Evolutionary conservation across 2,113 vertebrate genomes (phyloP), one percentile per base, ranked within the genome.

Genomic region (Neogale vison): DNA sequence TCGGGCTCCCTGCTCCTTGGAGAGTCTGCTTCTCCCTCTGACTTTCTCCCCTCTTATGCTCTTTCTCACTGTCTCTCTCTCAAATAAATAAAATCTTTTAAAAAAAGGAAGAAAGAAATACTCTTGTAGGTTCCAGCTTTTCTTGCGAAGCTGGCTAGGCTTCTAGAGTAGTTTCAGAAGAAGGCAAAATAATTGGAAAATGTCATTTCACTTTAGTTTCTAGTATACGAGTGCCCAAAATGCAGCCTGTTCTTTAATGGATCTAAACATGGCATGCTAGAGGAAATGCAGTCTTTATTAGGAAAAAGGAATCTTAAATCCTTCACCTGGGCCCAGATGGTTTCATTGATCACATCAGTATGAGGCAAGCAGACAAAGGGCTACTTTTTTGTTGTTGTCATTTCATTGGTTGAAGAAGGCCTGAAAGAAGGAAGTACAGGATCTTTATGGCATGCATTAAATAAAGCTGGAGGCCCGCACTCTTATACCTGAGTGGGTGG

Each of bases 401-500:
- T 87, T 94, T 95, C 95, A 76, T 87, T 93, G 94, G 96, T 87
- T 90, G 97, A 93, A 90, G 95, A 89, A 93, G 88, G 61, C 83
- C 59, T 80, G 79, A 72, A 72, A 97, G 92, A 94, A 96, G 96
- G 92, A 97, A 95, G 81, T 93, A 81, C 50, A 77, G 84, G 87
- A 86, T 95, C 95, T 96, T 97, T 98, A 98, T 96, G 88, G 97
- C 97, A 79, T 39, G 89, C 92, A 57, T 96, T 86, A 95, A 95
- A 95, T 95, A 94, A 96, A 97, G 96, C 96, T 92, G 88, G 88
- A 96, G 96, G 97, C 94, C 92, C 74, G 90, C 7, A 15, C 96
- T 90, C 94, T 94, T 88, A 36, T 93, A 98, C 97, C 97, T 98
- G 98, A 97, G 97, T 97, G 98, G 95, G 97, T 97, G 97, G 97